These are phyloP conservation scores for Typhlichthys eigenmanni DNA, from an alignment of 2,797 vertebrate genomes.

Conservation along the genomic window DNA sequence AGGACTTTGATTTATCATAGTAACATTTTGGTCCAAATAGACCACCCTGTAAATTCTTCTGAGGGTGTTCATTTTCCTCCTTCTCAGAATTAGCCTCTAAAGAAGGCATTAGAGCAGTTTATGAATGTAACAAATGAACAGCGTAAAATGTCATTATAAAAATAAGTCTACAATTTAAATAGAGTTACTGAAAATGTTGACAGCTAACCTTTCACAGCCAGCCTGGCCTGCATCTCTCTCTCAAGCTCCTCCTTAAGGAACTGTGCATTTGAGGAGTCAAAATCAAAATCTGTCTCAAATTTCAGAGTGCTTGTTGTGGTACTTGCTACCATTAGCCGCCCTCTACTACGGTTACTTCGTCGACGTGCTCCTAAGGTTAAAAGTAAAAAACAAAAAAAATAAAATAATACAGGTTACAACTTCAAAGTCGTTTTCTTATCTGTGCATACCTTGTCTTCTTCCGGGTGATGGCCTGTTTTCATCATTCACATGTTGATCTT, in stretches of 20 bases:
- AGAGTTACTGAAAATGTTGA: background rate
- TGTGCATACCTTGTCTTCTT: slow-evolving; percentile 83
- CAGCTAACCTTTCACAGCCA: slow-evolving; percentile 83
- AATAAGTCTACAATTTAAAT: background rate
- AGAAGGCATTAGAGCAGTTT: background rate
- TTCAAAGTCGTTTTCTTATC: background rate
- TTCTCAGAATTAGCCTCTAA: slow-evolving; percentile 60
- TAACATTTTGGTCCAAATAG: slow-evolving; percentile 88
- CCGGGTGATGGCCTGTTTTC: slow-evolving; percentile 85
- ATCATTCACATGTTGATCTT: slow-evolving; percentile 78
- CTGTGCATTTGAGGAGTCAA: slow-evolving; percentile 95
- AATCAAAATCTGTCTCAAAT: slow-evolving; percentile 98
- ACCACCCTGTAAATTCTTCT: slow-evolving; percentile 73
- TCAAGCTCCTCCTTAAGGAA: slow-evolving; percentile 93
- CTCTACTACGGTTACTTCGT: slow-evolving; percentile 85
- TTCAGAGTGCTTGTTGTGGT: slow-evolving; percentile 78
- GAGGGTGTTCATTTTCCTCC: slow-evolving; percentile 76
- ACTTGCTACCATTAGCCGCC: slow-evolving; percentile 84
- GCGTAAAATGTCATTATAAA: background rate
- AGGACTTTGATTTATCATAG: slow-evolving; percentile 94
- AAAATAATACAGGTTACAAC: background rate
- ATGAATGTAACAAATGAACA: background rate
- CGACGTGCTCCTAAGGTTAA: slow-evolving; percentile 80
- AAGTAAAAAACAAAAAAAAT: no score
- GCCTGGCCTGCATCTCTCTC: slow-evolving; percentile 84